Evolutionary conservation across 2,113 vertebrate species (phyloP).

Genomic region (Lanius ludovicianus): DNA sequence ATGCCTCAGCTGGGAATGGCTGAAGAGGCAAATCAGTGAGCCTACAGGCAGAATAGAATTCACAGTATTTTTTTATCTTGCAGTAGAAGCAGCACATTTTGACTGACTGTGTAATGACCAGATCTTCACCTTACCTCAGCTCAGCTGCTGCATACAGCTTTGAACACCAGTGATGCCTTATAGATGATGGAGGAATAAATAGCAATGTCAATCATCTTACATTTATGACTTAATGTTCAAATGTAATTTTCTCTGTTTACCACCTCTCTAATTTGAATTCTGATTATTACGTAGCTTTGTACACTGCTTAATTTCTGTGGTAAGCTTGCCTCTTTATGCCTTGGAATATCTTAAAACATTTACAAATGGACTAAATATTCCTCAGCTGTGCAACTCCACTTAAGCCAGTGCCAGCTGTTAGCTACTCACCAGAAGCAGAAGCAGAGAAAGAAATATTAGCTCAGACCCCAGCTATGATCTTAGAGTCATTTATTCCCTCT

Average conservation of each 20-base stretch:
- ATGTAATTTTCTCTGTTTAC: not conserved
- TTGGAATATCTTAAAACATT: no score
- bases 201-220: not conserved
- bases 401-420: no score
- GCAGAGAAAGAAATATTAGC: no score
- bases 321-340: no score
- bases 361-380: no score
- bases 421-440: no score
- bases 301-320: no score
- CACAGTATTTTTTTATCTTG: not conserved
- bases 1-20: not conserved
- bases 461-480: no score
- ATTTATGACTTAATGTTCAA: not conserved
- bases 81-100: accelerated
- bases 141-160: not conserved
- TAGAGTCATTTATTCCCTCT: no score
- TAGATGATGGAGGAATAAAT: not conserved
- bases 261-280: not conserved
- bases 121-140: not conserved
- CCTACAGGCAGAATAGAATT: not conserved
- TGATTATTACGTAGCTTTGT: no score
- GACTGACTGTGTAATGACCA: not conserved
- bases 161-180: not conserved
- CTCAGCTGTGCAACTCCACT: no score
- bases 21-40: not conserved